Evolutionary conservation across 2,888 invertebrate genomes (phyloP), one percentile per base, ranked within the genome.

Genomic region (Lasius fuliginosus): DNA sequence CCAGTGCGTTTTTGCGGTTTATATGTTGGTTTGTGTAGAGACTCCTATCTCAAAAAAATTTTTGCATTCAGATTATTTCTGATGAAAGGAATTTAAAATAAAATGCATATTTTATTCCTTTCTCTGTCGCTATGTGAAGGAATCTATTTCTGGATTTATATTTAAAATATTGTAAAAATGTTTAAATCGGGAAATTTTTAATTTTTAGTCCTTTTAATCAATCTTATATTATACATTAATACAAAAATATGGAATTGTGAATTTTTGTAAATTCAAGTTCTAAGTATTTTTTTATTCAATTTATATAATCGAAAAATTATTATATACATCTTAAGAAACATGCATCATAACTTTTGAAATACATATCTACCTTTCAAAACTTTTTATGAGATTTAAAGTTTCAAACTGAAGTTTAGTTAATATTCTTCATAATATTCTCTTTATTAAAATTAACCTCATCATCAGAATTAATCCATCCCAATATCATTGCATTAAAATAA

Each of bases 1-100:
- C 46, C 71, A 36, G 12, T 46, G 71, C 71, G 12, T 71, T 71
- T 71, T 69, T 46, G 53, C 79, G 42, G 56, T 79, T 65, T 56
- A 40, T 56, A 40, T 49, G n/a, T 36, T 9, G 27, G 53, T 40
- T 36, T 27, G 18, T 8, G 12, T n/a, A 53, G n/a, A 15, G 76
- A 71, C 42, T 71, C 42, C 46, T 36, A 71, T 33, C 40, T 58
- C 23, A 33, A 60, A 77, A 33, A 69, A 58, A 69, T 36, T 56
- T 53, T 40, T 12, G 79, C 56, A 71, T 71, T 49, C 27, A 36
- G 36, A 71, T 79, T 79, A 79, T 69, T 69, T 33, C 42, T 11
- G 23, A 23, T 18, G 42, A 58, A 71, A 71, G 18, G n/a, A 56
- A 12, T 56, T 27, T 67, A 64, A 46, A n/a, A 60, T 46, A 62